Conservation (phyloP, 1,140 invertebrate species). For the Mamestra configurata region DNA sequence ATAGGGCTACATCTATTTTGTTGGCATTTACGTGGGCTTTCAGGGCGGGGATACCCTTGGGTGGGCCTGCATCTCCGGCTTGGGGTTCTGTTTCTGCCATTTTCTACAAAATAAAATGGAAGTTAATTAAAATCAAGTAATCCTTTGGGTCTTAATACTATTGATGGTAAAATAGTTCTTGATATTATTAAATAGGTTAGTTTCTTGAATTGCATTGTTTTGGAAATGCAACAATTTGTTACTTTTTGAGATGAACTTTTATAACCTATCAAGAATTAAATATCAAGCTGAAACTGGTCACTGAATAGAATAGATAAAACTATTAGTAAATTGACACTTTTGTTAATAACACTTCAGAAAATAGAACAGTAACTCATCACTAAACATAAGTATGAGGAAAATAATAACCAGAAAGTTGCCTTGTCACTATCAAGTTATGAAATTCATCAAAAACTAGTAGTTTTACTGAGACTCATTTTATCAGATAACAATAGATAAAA, state of each 20-base stretch:
- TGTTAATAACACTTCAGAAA: background rate
- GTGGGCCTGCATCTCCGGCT: slow-evolving; percentile 78
- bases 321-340: no score
- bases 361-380: background rate
- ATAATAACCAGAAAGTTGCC: background rate
- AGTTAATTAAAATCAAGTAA: background rate
- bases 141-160: no score
- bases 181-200: no score
- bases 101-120: slow-evolving; percentile 57
- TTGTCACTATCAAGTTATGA: background rate
- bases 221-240: no score
- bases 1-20: slow-evolving; percentile 95
- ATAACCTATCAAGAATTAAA: no score
- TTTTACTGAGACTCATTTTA: slow-evolving; percentile 5
- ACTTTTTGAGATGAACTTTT: no score
- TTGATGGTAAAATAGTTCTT: no score
- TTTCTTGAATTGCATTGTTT: no score
- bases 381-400: background rate
- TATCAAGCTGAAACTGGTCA: no score
- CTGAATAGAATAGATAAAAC: no score
- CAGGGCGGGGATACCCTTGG: slow-evolving; percentile 89
- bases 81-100: slow-evolving; percentile 76
- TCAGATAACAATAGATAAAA: slow-evolving; percentile 53
- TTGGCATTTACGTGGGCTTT: slow-evolving; percentile 93
- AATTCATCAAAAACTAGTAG: slow-evolving; percentile 16